These are phyloP conservation scores for Halichoeres trimaculatus DNA, from an alignment of 2,113 vertebrate species.

Conservation along the genomic window DNA sequence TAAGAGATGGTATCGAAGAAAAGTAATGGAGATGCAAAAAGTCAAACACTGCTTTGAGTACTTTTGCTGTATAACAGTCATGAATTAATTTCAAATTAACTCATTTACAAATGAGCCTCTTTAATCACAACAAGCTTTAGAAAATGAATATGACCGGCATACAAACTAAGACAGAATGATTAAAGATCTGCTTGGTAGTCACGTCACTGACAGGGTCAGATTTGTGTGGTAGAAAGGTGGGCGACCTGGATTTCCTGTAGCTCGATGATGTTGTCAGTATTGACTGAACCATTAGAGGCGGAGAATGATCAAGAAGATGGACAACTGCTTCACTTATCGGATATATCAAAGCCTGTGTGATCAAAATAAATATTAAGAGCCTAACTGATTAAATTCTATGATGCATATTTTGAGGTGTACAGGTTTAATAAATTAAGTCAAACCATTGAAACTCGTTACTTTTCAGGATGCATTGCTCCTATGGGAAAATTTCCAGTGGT, in stretches of 20 bases:
- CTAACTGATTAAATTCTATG: not conserved
- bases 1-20: conserved; percentile 16
- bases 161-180: conserved; percentile 29
- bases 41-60: conserved; percentile 1
- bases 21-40: not conserved
- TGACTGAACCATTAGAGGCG: conserved; percentile 63
- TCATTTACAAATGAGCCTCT: no score
- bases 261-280: conserved; percentile 59
- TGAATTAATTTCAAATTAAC: no score
- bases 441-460: not conserved
- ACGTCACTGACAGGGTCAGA: conserved; percentile 17
- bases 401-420: no score
- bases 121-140: not conserved
- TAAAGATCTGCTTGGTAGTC: conserved; percentile 22
- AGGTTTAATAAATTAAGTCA: not conserved
- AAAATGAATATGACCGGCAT: conserved; percentile 20
- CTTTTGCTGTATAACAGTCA: not conserved
- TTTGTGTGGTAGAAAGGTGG: conserved; percentile 40
- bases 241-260: conserved; percentile 54
- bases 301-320: conserved; percentile 58
- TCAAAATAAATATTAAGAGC: not conserved
- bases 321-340: conserved; percentile 26
- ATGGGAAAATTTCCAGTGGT: not conserved
- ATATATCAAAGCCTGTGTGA: conserved; percentile 16
- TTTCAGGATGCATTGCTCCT: no score